Conservation (phyloP, 2,113 vertebrate genomes). For the Pagrus major region DNA sequence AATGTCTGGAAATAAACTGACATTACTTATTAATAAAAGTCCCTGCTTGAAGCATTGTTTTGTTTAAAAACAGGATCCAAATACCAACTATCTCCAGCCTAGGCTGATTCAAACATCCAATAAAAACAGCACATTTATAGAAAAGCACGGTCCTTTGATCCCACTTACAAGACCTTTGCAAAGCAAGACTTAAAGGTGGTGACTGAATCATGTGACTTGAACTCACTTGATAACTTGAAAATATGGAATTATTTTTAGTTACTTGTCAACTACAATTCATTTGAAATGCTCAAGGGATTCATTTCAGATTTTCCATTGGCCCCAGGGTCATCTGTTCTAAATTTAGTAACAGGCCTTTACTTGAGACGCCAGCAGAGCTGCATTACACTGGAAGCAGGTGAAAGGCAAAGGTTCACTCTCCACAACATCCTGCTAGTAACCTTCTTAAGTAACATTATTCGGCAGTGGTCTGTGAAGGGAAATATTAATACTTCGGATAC, state of each 20-base stretch:
- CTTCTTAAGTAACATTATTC: no score
- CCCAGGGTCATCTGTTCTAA: neutral
- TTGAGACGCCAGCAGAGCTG: neutral
- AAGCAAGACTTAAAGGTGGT: neutral
- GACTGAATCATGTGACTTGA: neutral
- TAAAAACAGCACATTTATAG: neutral
- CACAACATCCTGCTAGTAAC: neutral
- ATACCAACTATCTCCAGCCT: neutral
- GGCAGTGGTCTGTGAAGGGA: no score
- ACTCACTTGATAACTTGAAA: neutral
- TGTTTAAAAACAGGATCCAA: neutral
- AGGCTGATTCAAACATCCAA: neutral
- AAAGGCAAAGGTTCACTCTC: neutral
- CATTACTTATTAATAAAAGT: neutral
- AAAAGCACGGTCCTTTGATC: neutral
- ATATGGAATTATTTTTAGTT: neutral
- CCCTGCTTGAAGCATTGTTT: neutral
- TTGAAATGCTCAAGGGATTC: neutral
- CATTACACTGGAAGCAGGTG: neutral
- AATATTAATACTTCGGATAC: no score
- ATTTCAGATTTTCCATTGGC: no score
- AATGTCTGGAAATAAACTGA: neutral
- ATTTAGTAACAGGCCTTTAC: neutral
- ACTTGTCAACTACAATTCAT: no score
- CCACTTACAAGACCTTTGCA: neutral